Conservation (phyloP, 2,888 invertebrate genomes). For the Aporophyla nigra region DNA sequence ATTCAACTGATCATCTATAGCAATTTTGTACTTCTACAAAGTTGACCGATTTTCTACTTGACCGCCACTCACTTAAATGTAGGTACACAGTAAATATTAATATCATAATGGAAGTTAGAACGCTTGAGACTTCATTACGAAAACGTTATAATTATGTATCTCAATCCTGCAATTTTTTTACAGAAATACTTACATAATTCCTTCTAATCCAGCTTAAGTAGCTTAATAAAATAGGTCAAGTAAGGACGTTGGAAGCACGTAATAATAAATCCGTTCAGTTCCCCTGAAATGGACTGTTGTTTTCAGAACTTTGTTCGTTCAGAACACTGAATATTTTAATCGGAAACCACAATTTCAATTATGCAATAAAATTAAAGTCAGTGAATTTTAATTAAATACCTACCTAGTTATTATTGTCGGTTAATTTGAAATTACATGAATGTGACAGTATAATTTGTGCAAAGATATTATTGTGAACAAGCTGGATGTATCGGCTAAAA, state of each 20-base stretch:
- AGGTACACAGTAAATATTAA: no score
- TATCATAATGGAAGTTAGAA: no score
- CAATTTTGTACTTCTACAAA: no score
- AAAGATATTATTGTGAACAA: neutral
- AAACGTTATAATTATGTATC: neutral
- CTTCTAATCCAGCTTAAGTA: slow-evolving; percentile 8
- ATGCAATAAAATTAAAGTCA: slow-evolving; percentile 2
- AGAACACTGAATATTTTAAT: slow-evolving; percentile 32
- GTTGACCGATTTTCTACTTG: no score
- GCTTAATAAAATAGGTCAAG: slow-evolving; percentile 29
- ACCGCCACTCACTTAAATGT: no score
- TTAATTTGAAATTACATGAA: neutral
- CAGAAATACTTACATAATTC: neutral
- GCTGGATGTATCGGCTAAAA: no score
- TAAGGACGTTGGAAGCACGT: neutral
- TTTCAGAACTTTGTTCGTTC: slow-evolving; percentile 10
- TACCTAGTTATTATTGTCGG: neutral
- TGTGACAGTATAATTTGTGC: neutral
- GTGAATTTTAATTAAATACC: neutral
- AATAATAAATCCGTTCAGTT: slow-evolving; percentile 16
- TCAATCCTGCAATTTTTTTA: neutral
- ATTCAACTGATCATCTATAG: no score
- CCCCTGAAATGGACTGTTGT: neutral
- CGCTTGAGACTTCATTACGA: no score
- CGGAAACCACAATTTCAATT: slow-evolving; percentile 32